These are phyloP conservation scores for Pseudochromis fuscus DNA, from an alignment of 2,797 vertebrate species.

Conservation along the genomic window DNA sequence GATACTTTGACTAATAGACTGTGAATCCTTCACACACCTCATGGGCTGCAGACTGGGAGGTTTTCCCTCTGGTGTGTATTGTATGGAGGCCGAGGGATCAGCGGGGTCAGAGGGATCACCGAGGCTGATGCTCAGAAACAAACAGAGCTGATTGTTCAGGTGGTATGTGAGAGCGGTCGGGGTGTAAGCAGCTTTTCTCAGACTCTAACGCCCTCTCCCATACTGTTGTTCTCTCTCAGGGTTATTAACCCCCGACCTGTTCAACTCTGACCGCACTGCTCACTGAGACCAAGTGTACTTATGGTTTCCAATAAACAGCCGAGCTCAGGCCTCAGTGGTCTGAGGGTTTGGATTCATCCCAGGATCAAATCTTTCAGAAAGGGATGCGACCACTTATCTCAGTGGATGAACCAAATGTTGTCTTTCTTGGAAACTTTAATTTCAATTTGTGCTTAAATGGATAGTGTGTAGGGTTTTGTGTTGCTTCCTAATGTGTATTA, in stretches of 20 bases:
- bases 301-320: neutral
- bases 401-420: neutral
- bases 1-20: constrained; percentile 21
- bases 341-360: neutral
- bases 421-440: neutral
- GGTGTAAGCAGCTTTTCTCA: constrained; percentile 62
- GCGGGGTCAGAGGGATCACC: constrained; percentile 9
- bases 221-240: constrained; percentile 32
- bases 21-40: constrained; percentile 30
- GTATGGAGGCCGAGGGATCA: neutral
- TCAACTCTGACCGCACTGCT: constrained; percentile 19
- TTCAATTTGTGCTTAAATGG: too few relatives aligned
- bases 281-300: neutral
- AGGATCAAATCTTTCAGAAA: neutral
- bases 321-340: neutral
- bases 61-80: constrained; percentile 20
- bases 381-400: neutral
- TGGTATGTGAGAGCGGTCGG: constrained; percentile 29
- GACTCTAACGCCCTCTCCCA: constrained; percentile 43
- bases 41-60: neutral
- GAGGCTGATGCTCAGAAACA: constrained; percentile 13
- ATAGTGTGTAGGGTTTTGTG: too few relatives aligned
- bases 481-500: too few relatives aligned
- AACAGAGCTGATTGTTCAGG: constrained; percentile 24
- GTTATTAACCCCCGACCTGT: constrained; percentile 30